Evolutionary conservation across 2,888 invertebrate species (phyloP), one percentile per base, ranked within the genome.

Genomic region (Acleris laterana): DNA sequence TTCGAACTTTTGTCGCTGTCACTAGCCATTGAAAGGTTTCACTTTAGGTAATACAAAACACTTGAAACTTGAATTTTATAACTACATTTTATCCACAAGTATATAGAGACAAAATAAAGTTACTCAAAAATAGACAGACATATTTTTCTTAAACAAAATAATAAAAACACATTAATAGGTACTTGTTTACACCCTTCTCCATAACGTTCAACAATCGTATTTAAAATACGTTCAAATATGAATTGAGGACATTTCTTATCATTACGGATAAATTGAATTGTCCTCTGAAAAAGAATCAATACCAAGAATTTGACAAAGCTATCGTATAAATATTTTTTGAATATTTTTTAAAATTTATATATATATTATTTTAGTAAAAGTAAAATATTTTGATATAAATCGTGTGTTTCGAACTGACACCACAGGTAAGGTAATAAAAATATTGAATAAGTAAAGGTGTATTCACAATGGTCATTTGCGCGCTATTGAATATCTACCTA

Each of bases 1-100:
- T 82, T 85, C 74, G 84, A 90, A 91, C 84, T 87, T 89, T 90
- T 91, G 77, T 90, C 90, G 87, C 84, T 90, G 88, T 93, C 93
- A 93, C 90, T 92, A 85, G 92, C 92, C 92, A 93, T 93, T 88
- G 90, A 89, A 90, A 85, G 77, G 78, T 82, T 72, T 77, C 70
- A 63, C 66, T 69, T 58, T 62, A 69, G 48, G 56, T 61, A 61
- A 46, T 62, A 62, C 56, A 62, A 52, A 46, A 44, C 48, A 22
- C 22, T 62, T 57, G 44, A 56, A 66, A 50, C 32, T 57, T 46
- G 16, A 38, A 52, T 52, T 57, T 46, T 62, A 62, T 62, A 57
- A 19, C 56, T 62, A 62, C 38, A 66, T 57, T 62, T 57, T 66
- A 51, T 44, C 51, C 56, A 38, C 38, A 66, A 32, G 46, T 57